Percentiles rank a stretch among this genome's conserved stretches.
phyloP scores from a whole-genome alignment of 2,888 invertebrate species.

The Sericinus montela region DNA sequence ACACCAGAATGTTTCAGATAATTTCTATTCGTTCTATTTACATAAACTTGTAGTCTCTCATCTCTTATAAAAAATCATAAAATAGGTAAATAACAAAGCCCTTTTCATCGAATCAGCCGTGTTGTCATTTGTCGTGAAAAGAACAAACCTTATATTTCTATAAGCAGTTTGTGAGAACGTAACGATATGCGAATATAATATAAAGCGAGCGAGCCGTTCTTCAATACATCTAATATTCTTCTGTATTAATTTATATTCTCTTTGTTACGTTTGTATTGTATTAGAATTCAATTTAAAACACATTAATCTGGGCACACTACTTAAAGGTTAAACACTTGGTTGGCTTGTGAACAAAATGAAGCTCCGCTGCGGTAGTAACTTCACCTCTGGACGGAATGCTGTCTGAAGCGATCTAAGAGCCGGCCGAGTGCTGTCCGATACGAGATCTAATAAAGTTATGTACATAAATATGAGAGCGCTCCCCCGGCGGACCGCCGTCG shows the following conservation, averaged over 20 bases:
- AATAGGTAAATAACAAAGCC: no score
- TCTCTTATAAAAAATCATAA: no score
- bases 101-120: no score
- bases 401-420: conserved; percentile 22
- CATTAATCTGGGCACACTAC: neutral
- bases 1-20: no score
- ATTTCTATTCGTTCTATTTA: no score
- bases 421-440: neutral
- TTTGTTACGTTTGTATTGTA: no score
- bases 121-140: no score
- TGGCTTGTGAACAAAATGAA: neutral
- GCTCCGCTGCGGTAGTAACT: conserved; percentile 27
- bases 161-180: no score
- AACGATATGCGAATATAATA: no score
- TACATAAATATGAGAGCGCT: neutral
- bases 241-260: neutral
- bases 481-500: neutral
- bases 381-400: conserved; percentile 62
- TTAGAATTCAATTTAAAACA: neutral
- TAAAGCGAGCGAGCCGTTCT: no score
- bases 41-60: no score
- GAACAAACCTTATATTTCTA: no score
- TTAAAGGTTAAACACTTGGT: neutral
- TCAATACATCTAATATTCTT: neutral
- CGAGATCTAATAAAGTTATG: neutral